These are phyloP conservation scores for Operophtera brumata DNA, from an alignment of 2,888 invertebrate genomes.

Conservation along the genomic window DNA sequence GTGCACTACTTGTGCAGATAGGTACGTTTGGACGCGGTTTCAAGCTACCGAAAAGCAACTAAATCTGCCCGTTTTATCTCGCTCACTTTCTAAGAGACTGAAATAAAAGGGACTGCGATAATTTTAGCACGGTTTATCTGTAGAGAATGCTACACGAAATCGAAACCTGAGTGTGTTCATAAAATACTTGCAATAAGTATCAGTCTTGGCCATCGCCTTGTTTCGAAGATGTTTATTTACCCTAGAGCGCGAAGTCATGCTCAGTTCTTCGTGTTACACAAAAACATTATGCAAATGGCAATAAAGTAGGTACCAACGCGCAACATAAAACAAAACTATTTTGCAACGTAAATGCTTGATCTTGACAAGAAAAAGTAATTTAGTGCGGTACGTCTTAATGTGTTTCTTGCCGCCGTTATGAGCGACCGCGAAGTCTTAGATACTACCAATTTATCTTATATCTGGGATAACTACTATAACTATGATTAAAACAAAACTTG, in stretches of 20 bases:
- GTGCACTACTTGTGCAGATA: too few relatives aligned
- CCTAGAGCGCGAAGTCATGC: not conserved
- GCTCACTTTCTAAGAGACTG: too few relatives aligned
- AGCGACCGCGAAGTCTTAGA: slow-evolving; percentile 27
- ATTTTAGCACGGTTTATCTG: too few relatives aligned
- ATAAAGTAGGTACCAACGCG: not conserved
- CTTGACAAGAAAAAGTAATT: slow-evolving; percentile 30
- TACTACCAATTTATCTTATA: not conserved
- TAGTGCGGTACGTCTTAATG: slow-evolving; percentile 5
- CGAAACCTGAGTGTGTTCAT: too few relatives aligned
- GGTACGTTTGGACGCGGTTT: too few relatives aligned
- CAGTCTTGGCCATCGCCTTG: not conserved
- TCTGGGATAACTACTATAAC: too few relatives aligned
- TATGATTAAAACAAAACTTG: too few relatives aligned
- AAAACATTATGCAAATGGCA: slow-evolving; percentile 14
- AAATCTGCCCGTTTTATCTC: too few relatives aligned
- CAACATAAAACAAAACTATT: slow-evolving; percentile 16
- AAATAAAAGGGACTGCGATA: too few relatives aligned
- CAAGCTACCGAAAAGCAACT: too few relatives aligned
- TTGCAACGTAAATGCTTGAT: slow-evolving; percentile 24
- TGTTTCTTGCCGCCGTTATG: slow-evolving; percentile 9
- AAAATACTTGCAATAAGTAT: too few relatives aligned
- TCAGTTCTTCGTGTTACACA: not conserved
- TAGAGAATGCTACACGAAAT: too few relatives aligned
- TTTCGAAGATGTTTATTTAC: not conserved